These are phyloP conservation scores for Caenorhabditis drosophilae DNA, from an alignment of 2,888 invertebrate species.

Conservation along the genomic window DNA sequence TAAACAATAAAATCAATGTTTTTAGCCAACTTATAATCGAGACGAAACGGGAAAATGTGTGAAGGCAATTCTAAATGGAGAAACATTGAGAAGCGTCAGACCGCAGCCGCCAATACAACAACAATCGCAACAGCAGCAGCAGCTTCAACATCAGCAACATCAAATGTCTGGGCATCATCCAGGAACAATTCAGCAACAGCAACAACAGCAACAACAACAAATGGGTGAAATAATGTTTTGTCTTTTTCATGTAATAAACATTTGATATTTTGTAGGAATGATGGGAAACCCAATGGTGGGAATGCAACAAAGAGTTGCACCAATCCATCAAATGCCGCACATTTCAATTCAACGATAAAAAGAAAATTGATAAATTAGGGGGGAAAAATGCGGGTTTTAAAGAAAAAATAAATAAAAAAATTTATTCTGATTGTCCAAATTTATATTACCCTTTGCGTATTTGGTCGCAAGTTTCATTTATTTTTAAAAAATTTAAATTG, in stretches of 20 bases:
- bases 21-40: constrained; percentile 42
- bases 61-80: constrained; percentile 49
- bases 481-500: too few relatives aligned
- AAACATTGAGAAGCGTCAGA: constrained; percentile 31
- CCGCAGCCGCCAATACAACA: constrained; percentile 5
- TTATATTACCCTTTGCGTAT: too few relatives aligned
- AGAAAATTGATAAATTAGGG: too few relatives aligned
- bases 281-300: constrained; percentile 23
- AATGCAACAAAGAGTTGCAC: constrained; percentile 17
- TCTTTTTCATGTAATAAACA: too few relatives aligned
- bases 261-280: too few relatives aligned
- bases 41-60: constrained; percentile 53
- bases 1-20: too few relatives aligned
- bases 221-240: constrained; percentile 36
- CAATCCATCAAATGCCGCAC: constrained; percentile 20
- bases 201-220: constrained; percentile 13
- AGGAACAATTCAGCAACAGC: constrained; percentile 8
- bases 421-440: too few relatives aligned
- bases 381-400: too few relatives aligned
- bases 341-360: constrained; percentile 24
- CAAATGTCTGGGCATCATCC: not conserved
- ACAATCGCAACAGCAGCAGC: constrained; percentile 3
- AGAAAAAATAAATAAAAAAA: too few relatives aligned
- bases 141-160: not conserved
- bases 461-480: too few relatives aligned